A percentile compares a stretch with the other conserved stretches of the same genome.
Conservation (phyloP, 2,888 invertebrate species). For the Calliopum simillimum region DNA sequence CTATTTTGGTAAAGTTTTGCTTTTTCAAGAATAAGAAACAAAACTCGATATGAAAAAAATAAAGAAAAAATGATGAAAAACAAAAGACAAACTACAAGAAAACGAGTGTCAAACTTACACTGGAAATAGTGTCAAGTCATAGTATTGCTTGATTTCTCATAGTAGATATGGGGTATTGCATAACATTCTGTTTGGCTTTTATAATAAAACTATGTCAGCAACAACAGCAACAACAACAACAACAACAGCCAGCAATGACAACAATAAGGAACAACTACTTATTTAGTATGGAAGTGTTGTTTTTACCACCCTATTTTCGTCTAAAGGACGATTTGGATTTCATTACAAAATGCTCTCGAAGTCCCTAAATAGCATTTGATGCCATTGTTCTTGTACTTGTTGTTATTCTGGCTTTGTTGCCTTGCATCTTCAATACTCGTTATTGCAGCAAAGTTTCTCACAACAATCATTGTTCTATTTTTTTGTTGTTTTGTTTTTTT, state of each 20-base stretch:
- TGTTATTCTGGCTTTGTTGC: neutral
- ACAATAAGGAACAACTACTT: slow-evolving; percentile 6
- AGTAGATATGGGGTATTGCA: no score
- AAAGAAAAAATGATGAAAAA: slow-evolving; percentile 10
- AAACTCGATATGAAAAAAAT: no score
- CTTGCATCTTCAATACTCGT: slow-evolving; percentile 6
- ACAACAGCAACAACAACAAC: slow-evolving; percentile 7
- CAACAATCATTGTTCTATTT: slow-evolving; percentile 9
- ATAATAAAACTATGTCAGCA: neutral
- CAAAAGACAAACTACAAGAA: slow-evolving; percentile 9
- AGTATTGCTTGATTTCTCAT: no score
- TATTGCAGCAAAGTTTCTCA: slow-evolving; percentile 11
- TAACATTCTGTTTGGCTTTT: neutral
- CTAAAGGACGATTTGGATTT: slow-evolving; percentile 32
- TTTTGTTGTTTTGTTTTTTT: neutral
- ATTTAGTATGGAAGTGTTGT: slow-evolving; percentile 2
- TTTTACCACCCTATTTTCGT: slow-evolving; percentile 5
- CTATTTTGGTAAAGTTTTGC: neutral
- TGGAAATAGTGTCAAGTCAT: no score
- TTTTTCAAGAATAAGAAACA: neutral
- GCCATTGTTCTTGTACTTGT: slow-evolving; percentile 27
- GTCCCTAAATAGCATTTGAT: slow-evolving; percentile 30
- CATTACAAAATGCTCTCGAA: slow-evolving; percentile 32
- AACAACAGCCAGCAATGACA: neutral
- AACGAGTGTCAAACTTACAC: neutral